A percentile compares a stretch with the other conserved stretches of the same genome.
These are phyloP conservation scores for Drosophila quasianomalipes DNA, from an alignment of 2,888 invertebrate species.

Conservation along the genomic window DNA sequence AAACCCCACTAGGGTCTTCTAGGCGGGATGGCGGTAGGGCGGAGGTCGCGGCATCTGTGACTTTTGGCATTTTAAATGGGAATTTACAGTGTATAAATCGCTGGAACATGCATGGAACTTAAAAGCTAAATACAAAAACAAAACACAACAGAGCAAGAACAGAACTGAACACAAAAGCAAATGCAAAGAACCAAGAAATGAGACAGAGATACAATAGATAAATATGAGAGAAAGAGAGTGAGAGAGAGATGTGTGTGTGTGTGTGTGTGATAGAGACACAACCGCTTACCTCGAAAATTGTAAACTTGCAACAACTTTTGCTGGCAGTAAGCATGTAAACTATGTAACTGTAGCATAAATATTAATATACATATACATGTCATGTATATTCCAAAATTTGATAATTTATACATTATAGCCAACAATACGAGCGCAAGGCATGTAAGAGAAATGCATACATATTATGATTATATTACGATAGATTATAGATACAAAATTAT, in stretches of 20 bases:
- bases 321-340: conserved; percentile 83
- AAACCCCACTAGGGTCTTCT: conserved; percentile 53
- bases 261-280: conserved; percentile 38
- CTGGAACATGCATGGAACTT: conserved; percentile 58
- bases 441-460: conserved; percentile 75
- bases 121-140: conserved; percentile 43
- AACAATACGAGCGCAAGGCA: conserved; percentile 76
- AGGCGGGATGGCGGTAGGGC: conserved; percentile 21
- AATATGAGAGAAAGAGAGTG: conserved; percentile 20
- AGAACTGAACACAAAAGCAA: conserved; percentile 31
- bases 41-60: conserved; percentile 48
- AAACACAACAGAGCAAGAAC: conserved; percentile 36
- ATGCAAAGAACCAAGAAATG: conserved; percentile 46
- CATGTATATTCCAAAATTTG: conserved; percentile 42
- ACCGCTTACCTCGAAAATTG: conserved; percentile 83
- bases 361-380: conserved; percentile 31
- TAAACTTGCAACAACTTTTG: conserved; percentile 83
- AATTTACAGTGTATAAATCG: conserved; percentile 11
- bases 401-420: conserved; percentile 56
- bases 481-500: conserved; percentile 13
- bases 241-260: conserved; percentile 14
- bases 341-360: conserved; percentile 74
- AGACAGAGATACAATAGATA: conserved; percentile 29
- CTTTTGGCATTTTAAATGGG: conserved; percentile 57
- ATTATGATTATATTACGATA: conserved; percentile 44